phyloP scores from a whole-genome alignment of 2,888 invertebrate genomes.

The Atherix ibis region DNA sequence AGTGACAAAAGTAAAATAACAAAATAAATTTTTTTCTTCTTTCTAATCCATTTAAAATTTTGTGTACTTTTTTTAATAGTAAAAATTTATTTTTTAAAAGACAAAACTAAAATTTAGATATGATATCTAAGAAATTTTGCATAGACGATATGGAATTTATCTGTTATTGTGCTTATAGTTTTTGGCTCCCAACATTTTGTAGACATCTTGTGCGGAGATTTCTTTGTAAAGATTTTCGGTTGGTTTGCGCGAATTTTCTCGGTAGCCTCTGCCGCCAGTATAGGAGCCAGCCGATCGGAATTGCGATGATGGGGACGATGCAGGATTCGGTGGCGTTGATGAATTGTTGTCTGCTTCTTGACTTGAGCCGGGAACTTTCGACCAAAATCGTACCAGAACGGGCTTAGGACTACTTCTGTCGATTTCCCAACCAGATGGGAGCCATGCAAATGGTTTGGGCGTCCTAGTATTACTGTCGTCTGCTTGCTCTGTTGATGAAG shows the following conservation, averaged over 20 bases:
- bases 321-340: not conserved
- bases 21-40: too few relatives aligned
- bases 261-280: conserved; percentile 8
- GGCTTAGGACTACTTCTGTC: conserved; percentile 22
- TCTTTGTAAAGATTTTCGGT: conserved; percentile 12
- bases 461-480: conserved; percentile 1
- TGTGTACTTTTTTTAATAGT: too few relatives aligned
- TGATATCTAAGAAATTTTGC: too few relatives aligned
- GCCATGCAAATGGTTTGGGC: conserved; percentile 27
- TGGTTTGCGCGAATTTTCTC: conserved; percentile 12
- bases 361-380: conserved; percentile 13
- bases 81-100: too few relatives aligned
- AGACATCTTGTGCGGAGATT: conserved; percentile 11
- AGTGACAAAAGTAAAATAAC: too few relatives aligned
- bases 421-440: conserved; percentile 24
- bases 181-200: conserved; percentile 8
- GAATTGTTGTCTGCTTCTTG: conserved; percentile 1
- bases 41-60: too few relatives aligned
- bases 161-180: conserved; percentile 4
- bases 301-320: conserved; percentile 2
- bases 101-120: too few relatives aligned
- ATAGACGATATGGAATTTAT: too few relatives aligned
- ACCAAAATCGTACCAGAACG: conserved; percentile 25
- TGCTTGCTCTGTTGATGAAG: not conserved
- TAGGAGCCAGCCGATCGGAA: conserved; percentile 1